A percentile compares a stretch with the other conserved stretches of the same genome.
These are phyloP conservation scores for Galerucella pusilla DNA, from an alignment of 2,888 invertebrate genomes.

Conservation along the genomic window DNA sequence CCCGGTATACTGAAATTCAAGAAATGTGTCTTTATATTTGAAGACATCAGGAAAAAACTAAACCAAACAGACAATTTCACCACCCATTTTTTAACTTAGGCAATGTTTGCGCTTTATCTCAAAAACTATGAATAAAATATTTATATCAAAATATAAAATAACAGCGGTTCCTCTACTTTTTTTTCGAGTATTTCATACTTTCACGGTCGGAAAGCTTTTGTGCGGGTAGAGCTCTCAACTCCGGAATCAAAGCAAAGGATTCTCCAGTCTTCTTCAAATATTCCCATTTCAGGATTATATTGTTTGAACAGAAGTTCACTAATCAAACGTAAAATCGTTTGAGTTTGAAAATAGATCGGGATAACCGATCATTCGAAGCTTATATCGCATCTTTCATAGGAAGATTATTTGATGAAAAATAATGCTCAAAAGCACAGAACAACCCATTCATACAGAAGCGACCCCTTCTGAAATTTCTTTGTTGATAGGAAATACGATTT, in stretches of 20 bases:
- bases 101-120: no score
- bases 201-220: neutral
- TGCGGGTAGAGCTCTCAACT: neutral
- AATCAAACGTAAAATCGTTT: constrained; percentile 18
- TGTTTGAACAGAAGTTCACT: constrained; percentile 19
- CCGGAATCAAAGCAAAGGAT: constrained; percentile 12
- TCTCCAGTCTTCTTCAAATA: constrained; percentile 4
- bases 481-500: no score
- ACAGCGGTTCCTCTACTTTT: neutral
- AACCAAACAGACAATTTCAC: no score
- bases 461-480: no score
- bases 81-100: no score
- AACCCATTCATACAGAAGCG: no score
- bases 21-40: no score
- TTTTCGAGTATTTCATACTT: constrained; percentile 12
- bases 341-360: neutral
- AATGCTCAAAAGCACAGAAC: neutral
- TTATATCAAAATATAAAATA: neutral
- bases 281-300: constrained; percentile 9
- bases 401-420: neutral
- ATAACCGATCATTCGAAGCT: neutral
- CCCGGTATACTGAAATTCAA: no score
- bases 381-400: neutral
- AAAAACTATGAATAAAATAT: no score
- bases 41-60: no score